A percentile compares a stretch with the other conserved stretches of the same genome.
These are phyloP conservation scores for Manis crassicaudata DNA, from an alignment of 2,797 vertebrate species.

Conservation along the genomic window DNA sequence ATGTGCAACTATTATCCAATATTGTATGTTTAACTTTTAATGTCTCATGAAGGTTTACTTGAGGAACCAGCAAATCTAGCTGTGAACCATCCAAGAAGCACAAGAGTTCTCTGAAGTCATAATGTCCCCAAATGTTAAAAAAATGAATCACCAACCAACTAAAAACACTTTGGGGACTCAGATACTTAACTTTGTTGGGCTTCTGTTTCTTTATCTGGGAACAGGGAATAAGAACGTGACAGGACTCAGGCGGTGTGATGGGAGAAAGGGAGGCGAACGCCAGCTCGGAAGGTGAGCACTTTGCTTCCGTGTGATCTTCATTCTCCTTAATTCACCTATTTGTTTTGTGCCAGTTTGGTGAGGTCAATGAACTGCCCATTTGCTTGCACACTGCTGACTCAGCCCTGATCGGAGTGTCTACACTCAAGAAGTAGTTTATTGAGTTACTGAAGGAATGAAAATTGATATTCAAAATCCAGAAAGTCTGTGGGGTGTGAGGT, in stretches of 20 bases:
- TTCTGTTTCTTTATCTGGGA: background rate
- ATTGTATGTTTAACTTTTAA: slow-evolving; percentile 12
- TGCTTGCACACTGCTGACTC: background rate
- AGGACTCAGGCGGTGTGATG: accelerated
- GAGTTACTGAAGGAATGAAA: background rate
- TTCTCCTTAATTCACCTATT: background rate
- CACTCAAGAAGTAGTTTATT: background rate
- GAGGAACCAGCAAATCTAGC: background rate
- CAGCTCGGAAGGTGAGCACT: background rate
- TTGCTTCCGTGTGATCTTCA: background rate
- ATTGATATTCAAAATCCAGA: background rate
- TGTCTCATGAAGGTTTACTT: background rate
- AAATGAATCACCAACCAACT: background rate
- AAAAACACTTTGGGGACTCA: background rate
- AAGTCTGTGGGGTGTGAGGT: background rate
- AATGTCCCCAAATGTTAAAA: slow-evolving; percentile 21
- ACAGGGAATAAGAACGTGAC: background rate
- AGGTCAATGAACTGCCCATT: background rate
- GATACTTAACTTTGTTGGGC: background rate
- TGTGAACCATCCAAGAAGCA: background rate
- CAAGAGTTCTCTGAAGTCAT: background rate
- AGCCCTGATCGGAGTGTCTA: background rate
- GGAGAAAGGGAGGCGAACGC: background rate
- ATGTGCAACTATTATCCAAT: background rate
- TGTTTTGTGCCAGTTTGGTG: background rate